phyloP scores from a whole-genome alignment of 2,797 vertebrate species.

The Novumbra hubbsi region DNA sequence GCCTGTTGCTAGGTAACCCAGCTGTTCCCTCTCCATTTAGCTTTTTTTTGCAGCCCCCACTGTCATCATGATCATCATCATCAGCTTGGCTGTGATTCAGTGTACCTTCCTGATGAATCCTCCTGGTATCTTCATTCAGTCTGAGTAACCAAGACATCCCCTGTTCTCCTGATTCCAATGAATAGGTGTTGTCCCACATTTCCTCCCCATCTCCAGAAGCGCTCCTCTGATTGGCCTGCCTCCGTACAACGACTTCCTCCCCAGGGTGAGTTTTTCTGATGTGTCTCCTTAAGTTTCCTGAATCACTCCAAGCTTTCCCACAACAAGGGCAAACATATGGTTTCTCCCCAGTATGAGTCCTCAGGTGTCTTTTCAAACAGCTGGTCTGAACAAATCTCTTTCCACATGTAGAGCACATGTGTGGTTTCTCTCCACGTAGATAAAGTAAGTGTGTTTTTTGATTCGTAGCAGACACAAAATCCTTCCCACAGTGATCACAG shows the following conservation, averaged over 20 bases:
- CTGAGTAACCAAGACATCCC: neutral
- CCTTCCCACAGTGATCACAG: conserved; percentile 2
- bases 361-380: neutral
- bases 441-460: neutral
- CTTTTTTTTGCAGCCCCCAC: neutral
- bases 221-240: neutral
- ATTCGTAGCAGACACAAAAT: neutral
- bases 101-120: neutral
- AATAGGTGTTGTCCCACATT: neutral
- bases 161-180: neutral
- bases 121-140: neutral
- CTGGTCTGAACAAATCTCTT: neutral
- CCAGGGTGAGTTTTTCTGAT: neutral
- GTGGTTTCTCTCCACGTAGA: conserved; percentile 1
- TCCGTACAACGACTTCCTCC: neutral
- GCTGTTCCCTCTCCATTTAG: neutral
- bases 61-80: neutral
- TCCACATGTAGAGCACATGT: neutral
- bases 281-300: neutral
- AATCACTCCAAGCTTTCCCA: conserved; percentile 2
- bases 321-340: neutral
- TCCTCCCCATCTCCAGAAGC: neutral
- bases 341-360: neutral
- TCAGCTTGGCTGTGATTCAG: neutral
- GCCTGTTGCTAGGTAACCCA: neutral